Evolutionary conservation across 2,888 invertebrate species (phyloP).

Genomic region (Patella caerulea): DNA sequence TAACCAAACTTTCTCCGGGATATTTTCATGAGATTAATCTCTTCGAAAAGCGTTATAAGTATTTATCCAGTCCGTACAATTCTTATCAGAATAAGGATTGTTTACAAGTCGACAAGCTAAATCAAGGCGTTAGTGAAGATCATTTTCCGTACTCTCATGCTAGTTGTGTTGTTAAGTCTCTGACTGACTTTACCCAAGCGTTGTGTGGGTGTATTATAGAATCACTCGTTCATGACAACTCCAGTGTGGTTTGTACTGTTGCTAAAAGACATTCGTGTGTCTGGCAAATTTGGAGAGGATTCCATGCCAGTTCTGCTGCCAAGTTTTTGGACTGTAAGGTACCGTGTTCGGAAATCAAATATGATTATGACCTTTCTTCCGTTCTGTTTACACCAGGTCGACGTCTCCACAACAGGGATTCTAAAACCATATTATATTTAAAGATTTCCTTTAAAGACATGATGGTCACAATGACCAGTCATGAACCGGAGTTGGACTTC

Average conservation of each 20-base stretch:
- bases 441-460: neutral
- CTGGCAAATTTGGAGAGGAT: neutral
- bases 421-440: neutral
- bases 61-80: neutral
- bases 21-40: neutral
- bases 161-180: neutral
- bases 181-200: neutral
- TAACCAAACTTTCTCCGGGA: neutral
- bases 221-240: neutral
- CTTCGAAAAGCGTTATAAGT: neutral
- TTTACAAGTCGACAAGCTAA: neutral
- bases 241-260: neutral
- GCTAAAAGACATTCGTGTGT: neutral
- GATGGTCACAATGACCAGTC: neutral
- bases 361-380: neutral
- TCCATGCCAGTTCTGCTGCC: neutral
- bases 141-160: neutral
- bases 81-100: neutral
- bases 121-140: neutral
- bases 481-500: neutral
- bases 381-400: neutral
- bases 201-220: neutral
- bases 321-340: neutral
- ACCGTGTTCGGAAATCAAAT: neutral
- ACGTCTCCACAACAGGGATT: neutral